phyloP scores from a whole-genome alignment of 2,888 invertebrate genomes.

The Metopia argyrocephala region DNA sequence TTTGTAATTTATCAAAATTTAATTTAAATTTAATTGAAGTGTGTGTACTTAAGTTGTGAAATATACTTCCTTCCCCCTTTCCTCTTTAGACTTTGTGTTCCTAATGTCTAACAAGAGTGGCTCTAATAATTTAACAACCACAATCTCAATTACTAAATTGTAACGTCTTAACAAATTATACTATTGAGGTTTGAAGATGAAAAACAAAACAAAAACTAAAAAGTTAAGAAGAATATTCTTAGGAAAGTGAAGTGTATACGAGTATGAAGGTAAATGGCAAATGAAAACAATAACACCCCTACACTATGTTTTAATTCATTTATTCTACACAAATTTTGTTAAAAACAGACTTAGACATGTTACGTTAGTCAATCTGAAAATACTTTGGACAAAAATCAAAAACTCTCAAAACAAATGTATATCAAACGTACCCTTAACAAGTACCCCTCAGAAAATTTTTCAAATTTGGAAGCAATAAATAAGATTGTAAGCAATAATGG shows the following conservation, averaged over 20 bases:
- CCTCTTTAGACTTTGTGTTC: neutral
- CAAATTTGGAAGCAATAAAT: too few species aligned
- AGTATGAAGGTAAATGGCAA: too few species aligned
- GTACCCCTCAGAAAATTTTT: too few species aligned
- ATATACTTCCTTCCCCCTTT: neutral
- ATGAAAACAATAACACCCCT: too few species aligned
- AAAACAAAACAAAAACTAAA: neutral
- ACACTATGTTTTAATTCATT: too few species aligned
- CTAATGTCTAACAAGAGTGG: neutral
- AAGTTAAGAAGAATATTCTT: neutral
- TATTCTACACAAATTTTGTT: too few species aligned
- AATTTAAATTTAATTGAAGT: constrained; percentile 63
- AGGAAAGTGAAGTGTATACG: neutral
- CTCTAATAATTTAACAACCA: constrained; percentile 58
- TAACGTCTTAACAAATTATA: constrained; percentile 71
- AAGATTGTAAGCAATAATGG: too few species aligned
- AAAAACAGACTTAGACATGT: too few species aligned
- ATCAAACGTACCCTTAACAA: too few species aligned
- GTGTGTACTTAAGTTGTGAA: neutral
- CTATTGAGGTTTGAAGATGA: constrained; percentile 63
- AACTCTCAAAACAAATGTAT: too few species aligned
- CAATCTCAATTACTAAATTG: constrained; percentile 70
- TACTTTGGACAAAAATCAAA: too few species aligned
- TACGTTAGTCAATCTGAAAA: too few species aligned
- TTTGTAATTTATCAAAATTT: constrained; percentile 60